These are phyloP conservation scores for Spinus olivaceus DNA, from an alignment of 2,797 vertebrate genomes.

Conservation along the genomic window DNA sequence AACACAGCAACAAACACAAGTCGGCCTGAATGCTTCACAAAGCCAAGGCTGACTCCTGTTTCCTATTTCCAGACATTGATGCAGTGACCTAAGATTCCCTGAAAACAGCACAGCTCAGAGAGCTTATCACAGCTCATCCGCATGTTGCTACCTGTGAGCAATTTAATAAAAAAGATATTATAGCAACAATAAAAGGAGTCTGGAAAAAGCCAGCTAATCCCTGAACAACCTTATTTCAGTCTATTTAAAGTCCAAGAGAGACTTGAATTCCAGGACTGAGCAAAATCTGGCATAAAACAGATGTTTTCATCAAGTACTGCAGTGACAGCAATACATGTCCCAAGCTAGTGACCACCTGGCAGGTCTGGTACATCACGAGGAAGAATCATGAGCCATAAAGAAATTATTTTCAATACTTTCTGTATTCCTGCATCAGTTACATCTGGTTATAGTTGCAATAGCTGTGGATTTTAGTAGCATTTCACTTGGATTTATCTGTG, in stretches of 20 bases:
- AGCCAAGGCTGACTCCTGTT: background rate
- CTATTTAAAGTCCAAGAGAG: constrained; percentile 46
- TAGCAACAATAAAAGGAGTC: constrained; percentile 3
- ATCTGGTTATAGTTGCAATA: background rate
- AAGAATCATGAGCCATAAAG: background rate
- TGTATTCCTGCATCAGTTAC: background rate
- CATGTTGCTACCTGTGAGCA: constrained; percentile 32
- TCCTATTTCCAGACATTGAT: background rate
- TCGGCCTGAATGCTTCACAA: background rate
- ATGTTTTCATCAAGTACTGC: constrained; percentile 2
- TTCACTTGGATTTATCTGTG: background rate
- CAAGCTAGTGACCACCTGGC: background rate
- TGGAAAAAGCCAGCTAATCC: constrained; percentile 28
- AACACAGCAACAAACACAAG: background rate
- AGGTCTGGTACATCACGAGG: background rate
- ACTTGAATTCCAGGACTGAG: background rate
- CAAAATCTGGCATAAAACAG: constrained; percentile 11
- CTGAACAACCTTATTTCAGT: constrained; percentile 36
- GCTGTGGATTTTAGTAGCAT: background rate
- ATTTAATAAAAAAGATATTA: constrained; percentile 53
- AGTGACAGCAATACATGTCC: background rate
- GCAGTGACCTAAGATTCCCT: background rate
- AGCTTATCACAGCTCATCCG: background rate
- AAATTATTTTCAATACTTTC: background rate
- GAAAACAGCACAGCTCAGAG: background rate